Evolutionary conservation across 2,888 invertebrate genomes (phyloP).

Genomic region (Eugnorisma glareosa): DNA sequence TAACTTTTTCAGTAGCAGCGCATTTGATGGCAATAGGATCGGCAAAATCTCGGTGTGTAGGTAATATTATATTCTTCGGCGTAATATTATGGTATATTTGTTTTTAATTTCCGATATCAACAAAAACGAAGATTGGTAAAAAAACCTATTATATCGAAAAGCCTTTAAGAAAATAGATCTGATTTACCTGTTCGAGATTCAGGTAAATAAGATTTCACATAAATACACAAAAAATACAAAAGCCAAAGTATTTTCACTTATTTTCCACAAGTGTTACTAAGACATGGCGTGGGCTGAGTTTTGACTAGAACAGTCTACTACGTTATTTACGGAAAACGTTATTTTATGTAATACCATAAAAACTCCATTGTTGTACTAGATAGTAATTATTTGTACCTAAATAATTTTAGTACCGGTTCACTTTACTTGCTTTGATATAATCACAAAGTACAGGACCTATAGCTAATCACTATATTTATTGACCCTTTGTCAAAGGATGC

Average conservation of each 20-base stretch:
- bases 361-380: neutral
- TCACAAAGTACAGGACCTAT: neutral
- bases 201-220: slow-evolving; percentile 2
- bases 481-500: neutral
- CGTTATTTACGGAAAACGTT: neutral
- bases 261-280: neutral
- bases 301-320: neutral
- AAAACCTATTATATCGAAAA: neutral
- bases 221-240: neutral
- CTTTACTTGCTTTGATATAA: neutral
- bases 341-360: neutral
- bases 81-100: neutral
- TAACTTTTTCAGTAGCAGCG: neutral
- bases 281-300: neutral
- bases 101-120: neutral
- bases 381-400: neutral
- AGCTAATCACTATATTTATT: neutral
- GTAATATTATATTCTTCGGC: neutral
- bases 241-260: neutral
- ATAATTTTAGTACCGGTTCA: neutral
- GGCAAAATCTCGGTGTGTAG: neutral
- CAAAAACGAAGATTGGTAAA: neutral
- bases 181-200: neutral
- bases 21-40: neutral
- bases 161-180: neutral